Evolutionary conservation across 2,888 invertebrate species (phyloP).

Genomic region (Parelbella ahira): DNA sequence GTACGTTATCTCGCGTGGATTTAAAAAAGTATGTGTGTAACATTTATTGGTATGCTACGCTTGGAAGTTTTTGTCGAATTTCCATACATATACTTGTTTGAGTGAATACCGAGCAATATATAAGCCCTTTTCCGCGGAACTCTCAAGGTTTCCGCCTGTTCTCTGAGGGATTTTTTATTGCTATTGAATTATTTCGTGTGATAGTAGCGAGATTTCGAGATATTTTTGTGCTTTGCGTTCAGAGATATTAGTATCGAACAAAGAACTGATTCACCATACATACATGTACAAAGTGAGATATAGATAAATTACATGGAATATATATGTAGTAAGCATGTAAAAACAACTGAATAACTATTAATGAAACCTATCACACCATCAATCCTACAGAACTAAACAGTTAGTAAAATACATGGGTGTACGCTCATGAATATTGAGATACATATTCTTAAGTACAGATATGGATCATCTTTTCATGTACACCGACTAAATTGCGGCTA

Average conservation of each 20-base stretch:
- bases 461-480: too few relatives aligned
- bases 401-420: too few relatives aligned
- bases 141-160: constrained; percentile 5
- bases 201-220: background rate
- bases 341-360: too few relatives aligned
- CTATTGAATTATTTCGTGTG: constrained; percentile 12
- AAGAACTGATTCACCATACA: too few relatives aligned
- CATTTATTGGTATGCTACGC: constrained; percentile 7
- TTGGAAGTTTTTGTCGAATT: constrained; percentile 13
- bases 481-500: too few relatives aligned
- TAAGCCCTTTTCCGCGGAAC: constrained; percentile 10
- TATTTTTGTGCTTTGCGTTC: background rate
- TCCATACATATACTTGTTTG: constrained; percentile 17
- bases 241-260: background rate
- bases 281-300: too few relatives aligned
- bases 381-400: too few relatives aligned
- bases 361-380: too few relatives aligned
- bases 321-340: too few relatives aligned
- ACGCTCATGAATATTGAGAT: too few relatives aligned
- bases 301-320: too few relatives aligned
- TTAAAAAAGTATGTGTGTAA: constrained; percentile 10
- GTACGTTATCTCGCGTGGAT: constrained; percentile 6
- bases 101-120: constrained; percentile 15
- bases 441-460: too few relatives aligned
- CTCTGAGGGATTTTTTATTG: constrained; percentile 13